phyloP scores from a whole-genome alignment of 2,113 vertebrate species.

The Thomomys bottae region DNA sequence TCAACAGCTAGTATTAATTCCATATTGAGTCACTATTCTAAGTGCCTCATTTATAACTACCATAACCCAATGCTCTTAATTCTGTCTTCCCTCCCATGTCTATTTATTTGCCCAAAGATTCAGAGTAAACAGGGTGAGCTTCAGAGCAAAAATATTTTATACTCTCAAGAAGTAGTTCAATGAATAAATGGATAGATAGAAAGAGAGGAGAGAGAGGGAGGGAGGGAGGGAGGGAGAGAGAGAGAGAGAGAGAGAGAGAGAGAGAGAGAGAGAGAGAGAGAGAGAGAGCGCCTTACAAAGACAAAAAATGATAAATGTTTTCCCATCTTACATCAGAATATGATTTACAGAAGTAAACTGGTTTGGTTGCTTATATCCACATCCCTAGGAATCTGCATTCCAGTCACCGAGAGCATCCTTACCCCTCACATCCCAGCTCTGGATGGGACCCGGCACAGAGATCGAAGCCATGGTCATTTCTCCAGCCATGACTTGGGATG shows the following conservation, averaged over 20 bases:
- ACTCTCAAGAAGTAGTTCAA: background rate
- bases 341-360: background rate
- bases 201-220: background rate
- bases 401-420: constrained; percentile 92
- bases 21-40: background rate
- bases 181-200: background rate
- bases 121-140: background rate
- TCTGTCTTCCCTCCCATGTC: constrained; percentile 27
- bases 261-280: too few species aligned
- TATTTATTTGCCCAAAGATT: background rate
- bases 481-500: constrained; percentile 92
- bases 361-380: background rate
- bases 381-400: constrained; percentile 92
- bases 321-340: background rate
- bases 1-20: background rate
- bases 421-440: constrained; percentile 93
- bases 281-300: background rate
- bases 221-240: too few species aligned
- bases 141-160: background rate
- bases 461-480: constrained; percentile 84
- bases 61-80: background rate
- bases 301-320: background rate
- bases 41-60: background rate
- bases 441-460: constrained; percentile 90
- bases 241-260: background rate